Evolutionary conservation across 2,888 invertebrate genomes (phyloP).

Genomic region (Chaetogeoica ovagalla): DNA sequence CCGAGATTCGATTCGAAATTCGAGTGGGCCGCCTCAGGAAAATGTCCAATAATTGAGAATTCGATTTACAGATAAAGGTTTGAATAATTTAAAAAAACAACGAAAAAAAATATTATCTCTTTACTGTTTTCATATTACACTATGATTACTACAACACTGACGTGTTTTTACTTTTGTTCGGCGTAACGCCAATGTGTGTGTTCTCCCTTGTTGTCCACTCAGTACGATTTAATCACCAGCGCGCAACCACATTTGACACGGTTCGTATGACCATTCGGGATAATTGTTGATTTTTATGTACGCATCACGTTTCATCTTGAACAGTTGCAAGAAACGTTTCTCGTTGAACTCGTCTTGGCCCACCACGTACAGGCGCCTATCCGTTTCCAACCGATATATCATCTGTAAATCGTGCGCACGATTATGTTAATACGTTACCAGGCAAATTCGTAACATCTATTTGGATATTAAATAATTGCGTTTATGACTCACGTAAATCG

Average conservation of each 20-base stretch:
- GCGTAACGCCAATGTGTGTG: too few relatives aligned
- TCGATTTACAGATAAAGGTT: too few relatives aligned
- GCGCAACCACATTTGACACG: background rate
- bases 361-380: conserved; percentile 30
- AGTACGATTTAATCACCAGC: background rate
- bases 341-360: conserved; percentile 13
- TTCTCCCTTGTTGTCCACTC: too few relatives aligned
- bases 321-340: conserved; percentile 27
- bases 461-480: background rate
- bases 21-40: too few relatives aligned
- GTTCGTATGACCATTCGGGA: conserved; percentile 7
- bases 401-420: background rate
- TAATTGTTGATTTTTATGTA: conserved; percentile 35
- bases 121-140: too few relatives aligned
- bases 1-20: too few relatives aligned
- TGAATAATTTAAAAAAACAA: too few relatives aligned
- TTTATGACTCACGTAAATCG: conserved; percentile 22
- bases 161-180: too few relatives aligned
- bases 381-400: conserved; percentile 34
- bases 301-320: conserved; percentile 4
- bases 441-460: background rate
- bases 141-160: too few relatives aligned
- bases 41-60: too few relatives aligned
- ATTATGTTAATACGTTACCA: too few relatives aligned
- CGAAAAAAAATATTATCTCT: too few relatives aligned